Base-by-base conservation (phyloP, 2,797 vertebrate species). In the Diceros bicornis region DNA sequence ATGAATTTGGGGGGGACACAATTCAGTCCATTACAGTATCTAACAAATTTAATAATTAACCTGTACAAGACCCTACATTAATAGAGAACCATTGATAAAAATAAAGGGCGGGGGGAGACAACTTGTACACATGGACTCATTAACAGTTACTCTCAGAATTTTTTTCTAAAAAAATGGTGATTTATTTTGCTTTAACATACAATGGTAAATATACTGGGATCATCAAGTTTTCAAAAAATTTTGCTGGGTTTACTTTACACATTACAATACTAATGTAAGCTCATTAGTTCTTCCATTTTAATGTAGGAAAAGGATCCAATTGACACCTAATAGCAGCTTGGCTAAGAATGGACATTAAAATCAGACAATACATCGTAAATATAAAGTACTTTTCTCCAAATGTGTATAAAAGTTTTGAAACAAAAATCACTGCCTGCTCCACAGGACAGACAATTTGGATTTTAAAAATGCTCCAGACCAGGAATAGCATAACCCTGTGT, bases 181-280 rank as follows among this genome's bases (percentile, higher is more conserved):
- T 99, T 99, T 99, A 99, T 99, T 99, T 99, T 99, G 98, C 98
- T 99, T 99, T 99, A 99, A 99, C 99, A 99, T 99, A 99, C 99
- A 99, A 98, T 98, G 98, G 99, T 99, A 97, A 99, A 99, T 99
- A 99, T 99, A 98, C 98, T 98, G 99, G 98, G 99, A 98, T 95
- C 69, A 99, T 99, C 98, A 98, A 79, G 59, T 95, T 96, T 92
- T 52, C 20, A 69, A 99, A 99, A 99, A 99, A 98, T 98, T 99
- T 99, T 99, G 99, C 96, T 99, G 99, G 97, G 97, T 98, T 99
- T 98, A 98, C 99, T 99, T 99, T 99, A 99, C 99, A 99, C 98
- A 99, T 99, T 98, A 99, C 98, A 99, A 99, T 98, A 98, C 96
- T 98, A 93, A 99, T 94, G 97, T 98, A 98, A 98, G 98, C 98